Evolutionary conservation across 2,113 vertebrate genomes (phyloP).

Genomic region (Burhinus bistriatus): DNA sequence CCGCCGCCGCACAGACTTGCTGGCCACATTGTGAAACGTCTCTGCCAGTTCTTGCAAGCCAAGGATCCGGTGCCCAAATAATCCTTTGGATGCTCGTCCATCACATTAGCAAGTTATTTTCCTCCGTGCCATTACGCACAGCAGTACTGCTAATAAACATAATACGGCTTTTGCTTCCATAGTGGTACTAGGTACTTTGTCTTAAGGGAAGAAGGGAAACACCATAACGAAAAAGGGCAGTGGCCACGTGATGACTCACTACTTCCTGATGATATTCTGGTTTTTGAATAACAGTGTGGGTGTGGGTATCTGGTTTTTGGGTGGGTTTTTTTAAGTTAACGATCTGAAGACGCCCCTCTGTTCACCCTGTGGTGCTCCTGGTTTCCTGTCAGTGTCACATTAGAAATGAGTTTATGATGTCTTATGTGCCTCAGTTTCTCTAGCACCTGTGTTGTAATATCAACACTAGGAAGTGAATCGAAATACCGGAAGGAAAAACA

Average conservation of each 20-base stretch:
- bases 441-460: background rate
- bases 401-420: background rate
- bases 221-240: background rate
- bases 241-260: background rate
- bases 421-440: background rate
- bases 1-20: background rate
- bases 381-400: background rate
- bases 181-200: background rate
- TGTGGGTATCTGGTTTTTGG: slow-evolving; percentile 22
- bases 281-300: slow-evolving; percentile 44
- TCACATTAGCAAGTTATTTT: background rate
- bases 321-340: slow-evolving; percentile 30
- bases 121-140: background rate
- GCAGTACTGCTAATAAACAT: background rate
- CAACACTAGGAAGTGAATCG: background rate
- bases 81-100: background rate
- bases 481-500: background rate
- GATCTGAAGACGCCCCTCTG: slow-evolving; percentile 4
- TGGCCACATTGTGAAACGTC: background rate
- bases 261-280: slow-evolving; percentile 24
- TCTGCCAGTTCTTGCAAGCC: background rate
- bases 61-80: background rate
- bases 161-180: background rate
- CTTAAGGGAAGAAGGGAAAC: background rate
- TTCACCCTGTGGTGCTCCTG: background rate